Percentiles rank a stretch among this genome's conserved stretches.
Evolutionary conservation across 1,140 invertebrate genomes (phyloP).

Genomic region (Anastrepha ludens): DNA sequence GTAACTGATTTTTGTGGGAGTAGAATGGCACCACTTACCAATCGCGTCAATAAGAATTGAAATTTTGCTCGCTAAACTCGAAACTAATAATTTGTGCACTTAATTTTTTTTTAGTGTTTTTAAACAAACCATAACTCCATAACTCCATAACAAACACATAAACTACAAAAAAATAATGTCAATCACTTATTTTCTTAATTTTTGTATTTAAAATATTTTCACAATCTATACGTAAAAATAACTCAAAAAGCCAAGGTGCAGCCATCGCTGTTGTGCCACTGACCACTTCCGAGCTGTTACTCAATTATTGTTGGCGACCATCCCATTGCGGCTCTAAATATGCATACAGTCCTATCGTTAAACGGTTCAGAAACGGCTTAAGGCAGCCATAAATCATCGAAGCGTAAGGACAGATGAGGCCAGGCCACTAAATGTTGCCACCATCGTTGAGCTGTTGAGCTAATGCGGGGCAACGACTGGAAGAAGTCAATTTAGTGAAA

Average conservation of each 20-base stretch:
- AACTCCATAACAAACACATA: too few relatives aligned
- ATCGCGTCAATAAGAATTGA: too few relatives aligned
- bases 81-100: too few relatives aligned
- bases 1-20: too few relatives aligned
- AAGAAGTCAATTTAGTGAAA: constrained; percentile 58
- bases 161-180: too few relatives aligned
- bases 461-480: constrained; percentile 43
- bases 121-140: too few relatives aligned
- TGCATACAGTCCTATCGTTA: constrained; percentile 36
- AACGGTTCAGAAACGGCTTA: constrained; percentile 49
- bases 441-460: constrained; percentile 42
- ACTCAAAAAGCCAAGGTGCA: not conserved
- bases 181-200: too few relatives aligned
- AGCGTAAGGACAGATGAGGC: constrained; percentile 34
- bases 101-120: too few relatives aligned
- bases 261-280: not conserved
- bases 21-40: too few relatives aligned
- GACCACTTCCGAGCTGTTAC: constrained; percentile 47
- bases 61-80: too few relatives aligned
- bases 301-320: constrained; percentile 25
- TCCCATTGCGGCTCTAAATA: constrained; percentile 35
- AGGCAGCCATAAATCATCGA: constrained; percentile 46
- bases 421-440: constrained; percentile 27
- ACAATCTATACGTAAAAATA: too few relatives aligned
- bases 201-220: too few relatives aligned